These are phyloP conservation scores for Mermis nigrescens DNA, from an alignment of 2,888 invertebrate species.

Conservation along the genomic window DNA sequence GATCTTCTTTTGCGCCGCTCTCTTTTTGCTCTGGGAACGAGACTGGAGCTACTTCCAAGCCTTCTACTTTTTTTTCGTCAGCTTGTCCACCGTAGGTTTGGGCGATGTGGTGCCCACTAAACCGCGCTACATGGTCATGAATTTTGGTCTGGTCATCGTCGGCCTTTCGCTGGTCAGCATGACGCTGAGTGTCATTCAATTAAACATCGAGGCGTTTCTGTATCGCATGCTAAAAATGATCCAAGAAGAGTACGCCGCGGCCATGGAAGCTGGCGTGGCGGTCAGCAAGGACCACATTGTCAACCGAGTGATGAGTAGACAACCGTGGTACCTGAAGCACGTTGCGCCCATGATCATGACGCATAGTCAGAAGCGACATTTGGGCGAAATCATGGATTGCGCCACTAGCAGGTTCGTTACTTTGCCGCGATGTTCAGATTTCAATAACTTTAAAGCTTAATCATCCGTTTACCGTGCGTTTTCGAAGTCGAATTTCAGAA, in stretches of 20 bases:
- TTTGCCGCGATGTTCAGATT: too few relatives aligned
- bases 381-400: not conserved
- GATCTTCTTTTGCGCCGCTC: conserved; percentile 61
- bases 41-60: conserved; percentile 79
- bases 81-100: conserved; percentile 81
- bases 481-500: too few relatives aligned
- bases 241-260: conserved; percentile 4
- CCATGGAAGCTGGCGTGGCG: not conserved
- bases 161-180: conserved; percentile 85
- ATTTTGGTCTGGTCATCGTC: conserved; percentile 75
- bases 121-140: conserved; percentile 69
- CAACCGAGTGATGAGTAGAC: not conserved
- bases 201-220: conserved; percentile 30
- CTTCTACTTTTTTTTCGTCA: conserved; percentile 89
- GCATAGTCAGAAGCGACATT: not conserved
- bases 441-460: too few relatives aligned
- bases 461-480: too few relatives aligned
- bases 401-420: not conserved
- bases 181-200: conserved; percentile 84
- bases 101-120: conserved; percentile 42
- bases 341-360: not conserved
- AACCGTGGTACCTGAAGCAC: not conserved
- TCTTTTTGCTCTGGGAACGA: conserved; percentile 43
- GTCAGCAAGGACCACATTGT: not conserved
- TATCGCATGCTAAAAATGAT: conserved; percentile 26